Evolutionary conservation across 2,888 invertebrate species (phyloP), one percentile per base, ranked within the genome.

Genomic region (Lepidochrysops patricia): DNA sequence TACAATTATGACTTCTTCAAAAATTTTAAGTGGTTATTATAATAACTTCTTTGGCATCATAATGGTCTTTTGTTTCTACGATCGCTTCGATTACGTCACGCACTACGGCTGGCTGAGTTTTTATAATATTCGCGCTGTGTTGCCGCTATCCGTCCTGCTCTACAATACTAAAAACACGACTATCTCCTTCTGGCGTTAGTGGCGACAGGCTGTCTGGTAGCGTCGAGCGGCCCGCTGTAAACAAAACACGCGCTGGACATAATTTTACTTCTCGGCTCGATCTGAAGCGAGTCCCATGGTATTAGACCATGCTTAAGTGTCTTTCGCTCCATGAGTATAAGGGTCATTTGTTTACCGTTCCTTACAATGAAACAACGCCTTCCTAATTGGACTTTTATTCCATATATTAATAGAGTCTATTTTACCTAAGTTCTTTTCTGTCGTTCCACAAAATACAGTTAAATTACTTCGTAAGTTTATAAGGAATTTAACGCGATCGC

Each of bases 181-280:
- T 70, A 73, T 87, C 86, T 79, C 80, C 69, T 74, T 87, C 80
- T 70, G 68, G 65, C 71, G 74, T 74, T 73, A 77, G 79, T 79
- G 89, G 89, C 89, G 89, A 87, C 89, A 89, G 78, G 88, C 89
- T 77, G 89, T 89, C 89, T 89, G 89, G 79, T 80, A 72, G 74
- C 76, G 79, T 80, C 78, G 76, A 76, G 68, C 83, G 76, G 73
- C 75, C 74, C 80, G 75, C 73, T 69, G 84, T 77, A 85, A 86
- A 85, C 76, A 75, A 82, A 85, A 84, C 70, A 77, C 77, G 74
- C 81, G 71, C 76, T 85, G 82, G 78, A 82, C 79, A 76, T 74
- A 82, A 35, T 84, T 84, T 85, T 88, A 71, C 77, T 74, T 72
- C 70, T 73, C 66, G 65, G 65, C 61, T 61, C 49, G 37, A 50